phyloP scores from a whole-genome alignment of 2,797 vertebrate genomes.

The Dromococcyx pavoninus region DNA sequence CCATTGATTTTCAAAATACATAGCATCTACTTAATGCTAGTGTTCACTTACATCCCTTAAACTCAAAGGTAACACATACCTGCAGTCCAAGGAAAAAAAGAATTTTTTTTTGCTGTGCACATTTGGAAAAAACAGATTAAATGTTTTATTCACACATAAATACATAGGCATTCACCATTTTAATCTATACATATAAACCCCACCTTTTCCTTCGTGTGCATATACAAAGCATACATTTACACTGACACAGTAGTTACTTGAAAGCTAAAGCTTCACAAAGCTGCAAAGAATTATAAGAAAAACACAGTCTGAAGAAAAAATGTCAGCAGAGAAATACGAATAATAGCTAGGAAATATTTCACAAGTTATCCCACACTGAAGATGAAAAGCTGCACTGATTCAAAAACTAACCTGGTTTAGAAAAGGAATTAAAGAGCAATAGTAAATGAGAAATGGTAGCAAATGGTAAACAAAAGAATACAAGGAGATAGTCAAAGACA shows the following conservation, averaged over 20 bases:
- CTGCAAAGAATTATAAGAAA: background rate
- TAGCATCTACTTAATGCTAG: background rate
- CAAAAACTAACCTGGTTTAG: background rate
- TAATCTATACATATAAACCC: rapidly evolving
- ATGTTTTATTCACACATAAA: background rate
- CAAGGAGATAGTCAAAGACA: background rate
- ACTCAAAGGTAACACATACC: background rate
- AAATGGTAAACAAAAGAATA: background rate
- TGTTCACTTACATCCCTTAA: background rate
- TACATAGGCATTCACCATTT: background rate
- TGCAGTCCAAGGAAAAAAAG: background rate
- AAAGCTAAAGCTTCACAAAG: background rate
- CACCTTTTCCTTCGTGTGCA: background rate
- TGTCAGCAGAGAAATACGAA: background rate
- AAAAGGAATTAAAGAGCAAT: background rate
- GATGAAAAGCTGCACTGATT: background rate
- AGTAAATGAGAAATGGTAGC: background rate
- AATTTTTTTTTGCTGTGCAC: background rate
- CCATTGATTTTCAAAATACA: background rate
- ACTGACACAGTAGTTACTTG: background rate
- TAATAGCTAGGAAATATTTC: background rate
- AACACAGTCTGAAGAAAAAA: background rate
- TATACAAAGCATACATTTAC: background rate
- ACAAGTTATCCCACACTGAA: background rate
- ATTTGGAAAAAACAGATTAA: background rate